Evolutionary conservation across 2,888 invertebrate genomes (phyloP), one percentile per base, ranked within the genome.

Genomic region (Euclidia mi): DNA sequence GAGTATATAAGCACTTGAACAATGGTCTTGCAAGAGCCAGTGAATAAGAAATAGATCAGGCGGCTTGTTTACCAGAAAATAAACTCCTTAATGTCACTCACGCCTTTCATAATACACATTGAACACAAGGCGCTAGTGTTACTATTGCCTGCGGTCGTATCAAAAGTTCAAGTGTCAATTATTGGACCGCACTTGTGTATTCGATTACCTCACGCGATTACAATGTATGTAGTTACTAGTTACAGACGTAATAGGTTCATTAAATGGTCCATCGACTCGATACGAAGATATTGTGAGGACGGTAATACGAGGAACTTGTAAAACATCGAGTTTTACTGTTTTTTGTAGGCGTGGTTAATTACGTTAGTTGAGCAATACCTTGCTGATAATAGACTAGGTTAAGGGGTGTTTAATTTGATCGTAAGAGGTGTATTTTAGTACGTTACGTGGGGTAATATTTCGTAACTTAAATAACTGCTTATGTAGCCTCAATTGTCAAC

Each of bases 121-220:
- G 25, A 37, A 20, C 20, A 15, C 18, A 48, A 15, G 11, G 47
- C 15, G 15, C 53, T 40, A 51, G 44, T 57, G 49, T 40, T 37
- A 40, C 43, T 10, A 47, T 49, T 56, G 51, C 32, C 51, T 73
- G 74, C 60, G 71, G 73, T 76, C 58, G 60, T 56, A 56, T 56
- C 50, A 64, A 76, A 77, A 77, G 78, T 78, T 80, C 79, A 81
- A 73, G 74, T 71, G 75, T 76, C 73, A 70, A 72, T 70, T 71
- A 71, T 65, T 68, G 35, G 44, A 40, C 58, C 66, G 40, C 52
- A 60, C 43, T 43, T 7, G 4, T 29, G 32, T 48, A 20, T 20
- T 40, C 7, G 28, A 63, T 56, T 47, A 65, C 41, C 51, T 45
- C 11, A 11, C 37, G 34, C 32, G n/a, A n/a, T 47, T 46, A 29